phyloP scores from a whole-genome alignment of 30 jellyfish, hydroid and myxozoan species.

The Chrysaora quinquecirrha region DNA sequence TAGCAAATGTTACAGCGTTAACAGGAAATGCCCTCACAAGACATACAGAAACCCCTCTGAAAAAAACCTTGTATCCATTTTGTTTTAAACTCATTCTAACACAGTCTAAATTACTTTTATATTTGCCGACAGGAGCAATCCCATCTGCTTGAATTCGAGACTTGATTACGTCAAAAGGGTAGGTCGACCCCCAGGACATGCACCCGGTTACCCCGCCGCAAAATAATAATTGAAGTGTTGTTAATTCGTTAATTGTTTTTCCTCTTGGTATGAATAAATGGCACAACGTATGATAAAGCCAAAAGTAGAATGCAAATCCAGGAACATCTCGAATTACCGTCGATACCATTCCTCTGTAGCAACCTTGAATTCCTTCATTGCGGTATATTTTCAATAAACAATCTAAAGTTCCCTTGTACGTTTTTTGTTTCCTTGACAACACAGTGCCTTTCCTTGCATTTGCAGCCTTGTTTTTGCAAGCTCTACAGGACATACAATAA shows the following conservation, averaged over 20 bases:
- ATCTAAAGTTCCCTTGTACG: slow-evolving; percentile 70
- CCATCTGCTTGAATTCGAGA: slow-evolving; percentile 96
- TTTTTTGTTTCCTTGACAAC: slow-evolving; percentile 3
- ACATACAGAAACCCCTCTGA: slow-evolving; percentile 78
- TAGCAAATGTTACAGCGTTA: slow-evolving; percentile 87
- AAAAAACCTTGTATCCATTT: slow-evolving; percentile 79
- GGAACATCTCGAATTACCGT: slow-evolving; percentile 88
- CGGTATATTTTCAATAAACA: slow-evolving; percentile 66
- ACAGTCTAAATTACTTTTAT: slow-evolving; percentile 62
- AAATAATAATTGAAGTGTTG: slow-evolving; percentile 38
- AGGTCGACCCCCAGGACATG: slow-evolving; percentile 74
- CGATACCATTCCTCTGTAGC: slow-evolving; percentile 69
- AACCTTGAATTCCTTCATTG: slow-evolving; percentile 75
- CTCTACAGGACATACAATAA: slow-evolving; percentile 79
- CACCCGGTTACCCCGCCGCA: slow-evolving; percentile 96
- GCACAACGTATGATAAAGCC: slow-evolving; percentile 54
- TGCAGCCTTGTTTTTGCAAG: slow-evolving; percentile 88
- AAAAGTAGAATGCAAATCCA: slow-evolving; percentile 83
- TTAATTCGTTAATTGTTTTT: slow-evolving; percentile 25
- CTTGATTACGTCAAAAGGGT: slow-evolving; percentile 95
- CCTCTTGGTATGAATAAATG: slow-evolving; percentile 34
- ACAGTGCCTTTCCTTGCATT: slow-evolving; percentile 83
- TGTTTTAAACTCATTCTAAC: slow-evolving; percentile 18
- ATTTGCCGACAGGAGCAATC: slow-evolving; percentile 53
- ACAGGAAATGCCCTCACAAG: slow-evolving; percentile 91